These are phyloP conservation scores for Papilio gigon DNA, from an alignment of 2,888 invertebrate genomes.

Conservation along the genomic window DNA sequence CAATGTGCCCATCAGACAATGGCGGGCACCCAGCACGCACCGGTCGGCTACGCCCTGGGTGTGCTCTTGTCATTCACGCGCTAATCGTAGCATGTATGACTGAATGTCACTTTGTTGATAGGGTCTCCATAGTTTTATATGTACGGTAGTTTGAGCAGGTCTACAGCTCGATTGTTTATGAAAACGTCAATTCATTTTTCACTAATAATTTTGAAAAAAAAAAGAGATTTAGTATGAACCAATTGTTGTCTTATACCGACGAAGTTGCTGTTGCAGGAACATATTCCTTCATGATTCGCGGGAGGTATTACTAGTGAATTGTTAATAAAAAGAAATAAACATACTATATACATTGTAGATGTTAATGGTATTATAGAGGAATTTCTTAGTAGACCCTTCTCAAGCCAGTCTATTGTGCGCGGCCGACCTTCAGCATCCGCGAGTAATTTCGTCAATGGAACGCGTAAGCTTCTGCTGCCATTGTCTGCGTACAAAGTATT, in stretches of 20 bases:
- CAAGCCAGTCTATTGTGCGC: constrained; percentile 35
- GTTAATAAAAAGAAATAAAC: too few species aligned
- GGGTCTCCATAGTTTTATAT: constrained; percentile 19
- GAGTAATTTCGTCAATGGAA: constrained; percentile 40
- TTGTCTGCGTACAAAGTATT: constrained; percentile 34
- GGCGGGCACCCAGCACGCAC: constrained; percentile 20
- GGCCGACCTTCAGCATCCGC: constrained; percentile 40
- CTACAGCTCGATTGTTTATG: background rate
- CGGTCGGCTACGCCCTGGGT: constrained; percentile 25
- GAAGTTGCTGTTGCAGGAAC: too few species aligned
- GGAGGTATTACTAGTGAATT: background rate
- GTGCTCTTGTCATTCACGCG: constrained; percentile 47
- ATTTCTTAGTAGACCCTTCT: constrained; percentile 27
- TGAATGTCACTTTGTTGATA: constrained; percentile 33
- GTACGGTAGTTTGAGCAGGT: background rate
- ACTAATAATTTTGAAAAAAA: background rate
- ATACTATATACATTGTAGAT: background rate
- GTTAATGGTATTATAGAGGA: constrained; percentile 6
- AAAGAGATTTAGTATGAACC: too few species aligned
- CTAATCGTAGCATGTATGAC: constrained; percentile 41
- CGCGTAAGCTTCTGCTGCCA: constrained; percentile 35
- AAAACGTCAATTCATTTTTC: background rate
- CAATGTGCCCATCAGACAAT: constrained; percentile 38
- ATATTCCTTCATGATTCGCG: too few species aligned
- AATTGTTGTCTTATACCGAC: too few species aligned